Percentiles rank a stretch among this genome's conserved stretches.
These are phyloP conservation scores for Selene dorsalis DNA, from an alignment of 2,797 vertebrate species.

Conservation along the genomic window DNA sequence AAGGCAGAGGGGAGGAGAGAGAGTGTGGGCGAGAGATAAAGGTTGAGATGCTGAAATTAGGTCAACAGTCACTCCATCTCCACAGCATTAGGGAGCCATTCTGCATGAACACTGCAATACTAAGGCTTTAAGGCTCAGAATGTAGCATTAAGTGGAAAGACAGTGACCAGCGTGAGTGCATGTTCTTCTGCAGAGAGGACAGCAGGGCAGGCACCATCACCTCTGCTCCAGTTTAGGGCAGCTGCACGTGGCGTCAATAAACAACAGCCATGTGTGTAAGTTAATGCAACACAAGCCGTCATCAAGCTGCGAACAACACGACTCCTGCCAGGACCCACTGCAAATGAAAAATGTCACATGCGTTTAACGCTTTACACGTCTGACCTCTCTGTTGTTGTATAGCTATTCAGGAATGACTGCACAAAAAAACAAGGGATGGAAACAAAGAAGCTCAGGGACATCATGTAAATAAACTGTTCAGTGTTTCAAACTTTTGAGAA, in stretches of 20 bases:
- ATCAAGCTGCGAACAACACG: conserved; percentile 29
- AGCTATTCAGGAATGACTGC: background rate
- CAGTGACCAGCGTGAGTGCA: background rate
- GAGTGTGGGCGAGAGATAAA: conserved; percentile 10
- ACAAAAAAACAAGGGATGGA: conserved; percentile 1
- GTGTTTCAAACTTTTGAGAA: conserved; percentile 22
- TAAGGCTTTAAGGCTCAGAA: conserved; percentile 5
- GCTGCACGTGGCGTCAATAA: conserved; percentile 47
- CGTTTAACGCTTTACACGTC: background rate
- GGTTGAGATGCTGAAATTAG: conserved; percentile 29
- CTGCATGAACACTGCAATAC: background rate
- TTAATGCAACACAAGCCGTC: conserved; percentile 5
- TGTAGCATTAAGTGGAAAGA: background rate
- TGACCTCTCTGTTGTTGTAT: background rate
- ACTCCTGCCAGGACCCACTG: background rate
- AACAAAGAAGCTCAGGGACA: background rate
- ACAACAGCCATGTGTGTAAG: conserved; percentile 41
- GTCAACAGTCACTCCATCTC: conserved; percentile 38
- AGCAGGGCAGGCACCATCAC: conserved; percentile 25
- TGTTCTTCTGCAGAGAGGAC: conserved; percentile 43
- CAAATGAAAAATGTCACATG: conserved; percentile 2
- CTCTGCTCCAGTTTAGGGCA: conserved; percentile 13
- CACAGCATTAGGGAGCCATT: conserved; percentile 13
- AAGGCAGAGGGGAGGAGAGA: accelerated
- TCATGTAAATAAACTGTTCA: conserved; percentile 17